phyloP scores from a whole-genome alignment of 2,113 vertebrate species.

The Gadus macrocephalus region DNA sequence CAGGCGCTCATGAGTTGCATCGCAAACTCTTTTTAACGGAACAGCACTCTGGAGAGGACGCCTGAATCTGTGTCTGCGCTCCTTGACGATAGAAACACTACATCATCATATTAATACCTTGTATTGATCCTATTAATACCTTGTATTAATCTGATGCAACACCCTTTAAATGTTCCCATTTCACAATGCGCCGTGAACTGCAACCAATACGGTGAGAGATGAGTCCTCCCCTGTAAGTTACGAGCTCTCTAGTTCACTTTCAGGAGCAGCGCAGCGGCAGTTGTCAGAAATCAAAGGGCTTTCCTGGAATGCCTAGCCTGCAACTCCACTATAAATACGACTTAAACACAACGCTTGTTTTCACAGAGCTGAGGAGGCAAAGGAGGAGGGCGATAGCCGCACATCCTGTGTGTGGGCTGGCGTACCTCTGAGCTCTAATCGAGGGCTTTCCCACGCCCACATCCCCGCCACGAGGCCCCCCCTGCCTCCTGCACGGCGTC shows the following conservation, averaged over 20 bases:
- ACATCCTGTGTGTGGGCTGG: conserved; percentile 53
- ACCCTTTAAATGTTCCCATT: too few species aligned
- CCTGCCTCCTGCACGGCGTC: conserved; percentile 42
- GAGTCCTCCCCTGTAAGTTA: not conserved
- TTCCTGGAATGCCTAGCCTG: conserved; percentile 13
- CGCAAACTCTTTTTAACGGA: too few species aligned
- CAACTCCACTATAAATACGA: conserved; percentile 1
- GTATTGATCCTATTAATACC: too few species aligned
- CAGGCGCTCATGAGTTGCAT: too few species aligned
- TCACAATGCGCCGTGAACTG: too few species aligned
- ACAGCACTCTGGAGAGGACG: too few species aligned
- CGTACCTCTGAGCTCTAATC: conserved; percentile 50
- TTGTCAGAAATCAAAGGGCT: conserved; percentile 27
- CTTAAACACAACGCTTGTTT: conserved; percentile 4
- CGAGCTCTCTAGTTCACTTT: not conserved
- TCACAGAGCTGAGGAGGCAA: conserved; percentile 1
- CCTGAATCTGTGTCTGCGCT: too few species aligned
- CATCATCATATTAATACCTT: too few species aligned
- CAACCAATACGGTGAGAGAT: not conserved
- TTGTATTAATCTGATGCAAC: too few species aligned
- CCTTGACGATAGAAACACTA: too few species aligned
- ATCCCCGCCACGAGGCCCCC: conserved; percentile 53
- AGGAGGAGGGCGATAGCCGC: conserved; percentile 40
- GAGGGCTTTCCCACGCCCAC: conserved; percentile 60
- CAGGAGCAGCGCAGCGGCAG: not conserved